phyloP scores from a whole-genome alignment of 2,888 invertebrate genomes.

The Ectobius pallidus region DNA sequence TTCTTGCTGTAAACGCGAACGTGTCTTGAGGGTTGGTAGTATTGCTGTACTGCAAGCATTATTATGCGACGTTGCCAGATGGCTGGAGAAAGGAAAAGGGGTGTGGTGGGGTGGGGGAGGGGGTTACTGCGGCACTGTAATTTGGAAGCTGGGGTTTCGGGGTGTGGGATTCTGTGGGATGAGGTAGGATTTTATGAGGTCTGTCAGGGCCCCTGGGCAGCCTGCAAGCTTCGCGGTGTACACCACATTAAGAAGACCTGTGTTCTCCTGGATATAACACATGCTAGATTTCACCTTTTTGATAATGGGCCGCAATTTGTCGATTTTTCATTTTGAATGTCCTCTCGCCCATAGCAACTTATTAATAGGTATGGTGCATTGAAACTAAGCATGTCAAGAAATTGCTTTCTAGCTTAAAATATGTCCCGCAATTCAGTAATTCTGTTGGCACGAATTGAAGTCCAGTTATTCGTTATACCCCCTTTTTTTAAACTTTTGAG shows the following conservation, averaged over 20 bases:
- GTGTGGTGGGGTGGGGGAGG: constrained; percentile 24
- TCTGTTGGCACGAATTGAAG: too few relatives aligned
- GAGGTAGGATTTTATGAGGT: constrained; percentile 29
- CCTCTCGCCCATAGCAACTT: too few relatives aligned
- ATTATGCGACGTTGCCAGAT: constrained; percentile 40
- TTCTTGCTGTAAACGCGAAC: constrained; percentile 32
- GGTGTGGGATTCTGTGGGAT: constrained; percentile 1
- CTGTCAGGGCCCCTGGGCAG: constrained; percentile 26
- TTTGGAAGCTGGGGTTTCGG: constrained; percentile 30
- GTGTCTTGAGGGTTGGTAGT: constrained; percentile 44
- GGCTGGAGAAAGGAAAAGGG: constrained; percentile 28
- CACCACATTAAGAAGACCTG: background rate
- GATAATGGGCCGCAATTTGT: too few relatives aligned
- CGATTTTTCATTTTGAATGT: too few relatives aligned
- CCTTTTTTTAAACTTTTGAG: too few relatives aligned
- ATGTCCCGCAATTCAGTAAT: too few relatives aligned
- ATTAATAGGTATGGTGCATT: too few relatives aligned
- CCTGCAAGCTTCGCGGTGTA: background rate
- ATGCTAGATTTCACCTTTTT: too few relatives aligned
- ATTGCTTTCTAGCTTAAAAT: too few relatives aligned
- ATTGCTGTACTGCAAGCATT: constrained; percentile 34
- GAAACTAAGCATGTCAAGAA: too few relatives aligned
- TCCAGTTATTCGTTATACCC: too few relatives aligned
- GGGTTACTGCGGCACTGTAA: constrained; percentile 35
- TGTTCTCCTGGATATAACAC: too few relatives aligned